Conservation (phyloP, 2,113 vertebrate genomes). For the Elephas maximus region DNA sequence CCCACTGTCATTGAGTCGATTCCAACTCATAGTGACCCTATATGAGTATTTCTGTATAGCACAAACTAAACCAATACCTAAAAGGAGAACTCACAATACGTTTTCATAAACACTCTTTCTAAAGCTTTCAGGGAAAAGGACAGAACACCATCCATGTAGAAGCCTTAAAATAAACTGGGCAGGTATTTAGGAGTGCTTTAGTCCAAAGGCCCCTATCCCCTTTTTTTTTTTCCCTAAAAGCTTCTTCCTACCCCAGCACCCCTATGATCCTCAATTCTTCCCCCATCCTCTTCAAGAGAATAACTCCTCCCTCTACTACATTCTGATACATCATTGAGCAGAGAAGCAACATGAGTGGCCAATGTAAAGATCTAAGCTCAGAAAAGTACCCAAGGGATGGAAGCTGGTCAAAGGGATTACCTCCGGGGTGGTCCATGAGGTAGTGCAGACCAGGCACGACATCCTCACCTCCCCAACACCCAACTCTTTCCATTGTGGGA, state of each 20-base stretch:
- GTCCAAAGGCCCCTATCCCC: neutral
- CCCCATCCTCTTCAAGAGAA: neutral
- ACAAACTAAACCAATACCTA: neutral
- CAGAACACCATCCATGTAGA: neutral
- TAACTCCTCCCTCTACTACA: neutral
- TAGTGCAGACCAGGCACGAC: neutral
- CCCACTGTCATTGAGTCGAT: too few species aligned
- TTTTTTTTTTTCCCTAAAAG: neutral
- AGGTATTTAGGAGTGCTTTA: neutral
- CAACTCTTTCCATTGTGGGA: neutral
- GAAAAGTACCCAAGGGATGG: neutral
- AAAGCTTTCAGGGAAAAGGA: neutral
- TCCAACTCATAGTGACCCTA: too few species aligned
- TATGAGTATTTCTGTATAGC: neutral
- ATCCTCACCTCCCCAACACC: neutral
- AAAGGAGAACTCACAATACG: neutral
- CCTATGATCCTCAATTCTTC: neutral
- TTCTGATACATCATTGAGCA: neutral
- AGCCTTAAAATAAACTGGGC: neutral
- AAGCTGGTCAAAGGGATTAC: rapidly evolving
- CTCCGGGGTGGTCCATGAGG: rapidly evolving
- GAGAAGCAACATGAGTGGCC: neutral
- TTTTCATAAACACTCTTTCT: neutral
- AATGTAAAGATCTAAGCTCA: neutral
- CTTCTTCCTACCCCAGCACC: neutral